Evolutionary conservation across 2,113 vertebrate genomes (phyloP).

Genomic region (Ranitomeya imitator): DNA sequence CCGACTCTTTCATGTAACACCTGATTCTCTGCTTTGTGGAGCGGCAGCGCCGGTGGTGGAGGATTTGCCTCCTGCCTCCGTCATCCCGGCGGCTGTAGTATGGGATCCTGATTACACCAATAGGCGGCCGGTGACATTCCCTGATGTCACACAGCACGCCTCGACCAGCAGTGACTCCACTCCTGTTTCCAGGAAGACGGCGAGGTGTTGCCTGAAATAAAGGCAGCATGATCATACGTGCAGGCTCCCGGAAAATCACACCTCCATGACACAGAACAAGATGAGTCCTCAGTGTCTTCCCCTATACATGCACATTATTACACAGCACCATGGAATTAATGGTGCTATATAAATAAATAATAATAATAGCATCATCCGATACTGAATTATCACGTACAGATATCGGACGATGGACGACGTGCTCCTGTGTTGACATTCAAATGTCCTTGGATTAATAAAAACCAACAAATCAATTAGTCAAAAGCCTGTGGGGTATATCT

Average conservation of each 20-base stretch:
- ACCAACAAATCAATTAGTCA: not conserved
- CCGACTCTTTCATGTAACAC: too few relatives aligned
- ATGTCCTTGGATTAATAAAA: constrained; percentile 19
- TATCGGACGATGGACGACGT: not conserved
- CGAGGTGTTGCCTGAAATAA: not conserved
- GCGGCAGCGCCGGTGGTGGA: not conserved
- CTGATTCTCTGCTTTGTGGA: not conserved
- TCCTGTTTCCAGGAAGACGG: constrained; percentile 30
- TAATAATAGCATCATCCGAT: not conserved
- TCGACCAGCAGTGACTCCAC: not conserved
- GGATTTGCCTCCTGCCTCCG: not conserved
- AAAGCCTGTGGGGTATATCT: not conserved
- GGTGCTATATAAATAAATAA: too few relatives aligned
- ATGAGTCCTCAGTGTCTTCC: not conserved
- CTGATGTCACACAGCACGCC: not conserved
- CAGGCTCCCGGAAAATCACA: not conserved
- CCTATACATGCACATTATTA: not conserved
- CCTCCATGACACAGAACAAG: not conserved
- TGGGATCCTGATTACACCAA: not conserved
- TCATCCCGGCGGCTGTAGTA: constrained; percentile 1
- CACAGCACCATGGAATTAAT: too few relatives aligned
- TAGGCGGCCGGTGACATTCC: not conserved
- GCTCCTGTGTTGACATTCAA: not conserved
- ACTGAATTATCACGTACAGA: not conserved
- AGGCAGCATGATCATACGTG: not conserved